Evolutionary conservation across 2,888 invertebrate genomes (phyloP).

Genomic region (Acrobeloides nanus): DNA sequence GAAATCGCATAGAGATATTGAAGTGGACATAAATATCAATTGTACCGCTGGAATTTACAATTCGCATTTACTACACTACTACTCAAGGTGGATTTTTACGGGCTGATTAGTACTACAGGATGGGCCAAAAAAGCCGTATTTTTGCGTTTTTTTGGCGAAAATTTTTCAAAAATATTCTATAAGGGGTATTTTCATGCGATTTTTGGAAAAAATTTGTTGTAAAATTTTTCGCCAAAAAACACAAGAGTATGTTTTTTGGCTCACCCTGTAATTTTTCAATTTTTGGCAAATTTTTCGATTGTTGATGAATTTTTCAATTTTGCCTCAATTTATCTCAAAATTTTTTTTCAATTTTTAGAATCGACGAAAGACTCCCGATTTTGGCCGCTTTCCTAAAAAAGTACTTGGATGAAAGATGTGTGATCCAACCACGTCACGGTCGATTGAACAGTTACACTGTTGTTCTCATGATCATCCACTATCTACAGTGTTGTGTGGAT

Average conservation of each 20-base stretch:
- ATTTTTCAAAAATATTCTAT: no score
- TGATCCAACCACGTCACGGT: conserved; percentile 20
- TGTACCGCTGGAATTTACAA: conserved; percentile 51
- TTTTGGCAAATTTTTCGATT: conserved; percentile 5
- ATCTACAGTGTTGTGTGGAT: conserved; percentile 40
- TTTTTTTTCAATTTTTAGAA: conserved; percentile 18
- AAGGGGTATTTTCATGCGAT: no score
- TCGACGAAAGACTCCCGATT: conserved; percentile 38
- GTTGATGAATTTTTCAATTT: conserved; percentile 12
- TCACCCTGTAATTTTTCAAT: no score
- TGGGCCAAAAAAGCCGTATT: no score
- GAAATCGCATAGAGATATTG: conserved; percentile 16
- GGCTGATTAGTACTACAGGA: no score
- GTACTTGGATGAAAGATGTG: conserved; percentile 6
- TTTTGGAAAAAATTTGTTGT: no score
- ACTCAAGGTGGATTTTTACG: conserved; percentile 34
- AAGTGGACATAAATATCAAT: conserved; percentile 51
- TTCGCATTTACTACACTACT: conserved; percentile 44
- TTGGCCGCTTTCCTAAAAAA: conserved; percentile 42
- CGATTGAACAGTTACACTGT: conserved; percentile 46
- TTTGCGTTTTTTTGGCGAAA: no score
- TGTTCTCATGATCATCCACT: conserved; percentile 46
- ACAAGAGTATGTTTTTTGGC: no score
- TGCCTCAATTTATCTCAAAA: neutral
- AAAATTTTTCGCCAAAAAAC: no score